Evolutionary conservation across 2,888 invertebrate species (phyloP), one percentile per base, ranked within the genome.

Genomic region (Argyra leucocephala): DNA sequence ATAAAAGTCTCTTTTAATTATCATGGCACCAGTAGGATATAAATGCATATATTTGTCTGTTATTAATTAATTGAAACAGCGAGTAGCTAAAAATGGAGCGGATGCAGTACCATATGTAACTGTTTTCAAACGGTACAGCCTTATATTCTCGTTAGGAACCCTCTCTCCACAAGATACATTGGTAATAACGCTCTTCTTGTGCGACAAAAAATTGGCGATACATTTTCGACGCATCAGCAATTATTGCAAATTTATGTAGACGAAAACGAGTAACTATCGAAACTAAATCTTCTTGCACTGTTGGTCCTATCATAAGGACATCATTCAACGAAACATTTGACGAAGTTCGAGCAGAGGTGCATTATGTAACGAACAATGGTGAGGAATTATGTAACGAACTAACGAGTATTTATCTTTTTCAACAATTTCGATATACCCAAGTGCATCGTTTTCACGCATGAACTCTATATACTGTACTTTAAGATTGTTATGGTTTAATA

Each of bases 1-100:
- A 59, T 72, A 72, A 64, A 71, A 70, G 64, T 71, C 67, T 2
- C 62, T 61, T 6, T 62, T 60, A 22, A 71, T 37, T 57, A 65
- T 66, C 22, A 69, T 57, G 24, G 67, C 24, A n/a, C 69, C 73
- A 67, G 48, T 65, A 64, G 67, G 70, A 61, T 69, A 67, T 68
- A 70, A 61, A 26, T 66, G n/a, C 66, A 69, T 63, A 67, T 72
- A 26, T 67, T 69, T 66, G 7, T 69, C 69, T 10, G 26, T 69
- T 23, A 69, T 69, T 23, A 69, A 62, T 21, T 67, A 58, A 5
- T 62, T 63, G 18, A 71, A 48, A 15, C 63, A 62, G 36, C 64
- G 37, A 7, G 63, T 64, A 15, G 67, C 66, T 7, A 66, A 18
- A 63, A 68, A 70, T 23, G 69, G 67, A 21, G 69, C 69, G 7